These are phyloP conservation scores for Otus sunia DNA, from an alignment of 2,113 vertebrate species.

Conservation along the genomic window DNA sequence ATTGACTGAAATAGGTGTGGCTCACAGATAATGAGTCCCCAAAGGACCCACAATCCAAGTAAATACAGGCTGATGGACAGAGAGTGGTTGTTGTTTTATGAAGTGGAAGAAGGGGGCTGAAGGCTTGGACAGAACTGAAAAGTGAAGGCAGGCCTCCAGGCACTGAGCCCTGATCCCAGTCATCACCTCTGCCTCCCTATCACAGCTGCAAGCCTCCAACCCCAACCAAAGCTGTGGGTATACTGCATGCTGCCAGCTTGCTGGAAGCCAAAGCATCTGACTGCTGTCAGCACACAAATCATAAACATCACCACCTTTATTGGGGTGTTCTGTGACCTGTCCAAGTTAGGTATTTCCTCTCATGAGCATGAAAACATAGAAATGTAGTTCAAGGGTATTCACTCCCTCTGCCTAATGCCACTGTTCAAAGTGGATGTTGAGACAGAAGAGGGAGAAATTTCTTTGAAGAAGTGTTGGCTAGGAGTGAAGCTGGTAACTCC, in stretches of 20 bases:
- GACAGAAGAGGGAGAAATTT: background rate
- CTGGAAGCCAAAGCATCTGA: background rate
- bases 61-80: background rate
- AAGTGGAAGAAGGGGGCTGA: background rate
- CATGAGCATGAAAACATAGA: background rate
- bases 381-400: background rate
- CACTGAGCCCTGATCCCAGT: fast-evolving
- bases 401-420: background rate
- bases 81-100: background rate
- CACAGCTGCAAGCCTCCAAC: background rate
- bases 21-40: background rate
- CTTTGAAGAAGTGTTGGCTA: background rate
- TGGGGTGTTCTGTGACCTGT: background rate
- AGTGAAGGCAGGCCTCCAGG: background rate
- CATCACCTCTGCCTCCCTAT: background rate
- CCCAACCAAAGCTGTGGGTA: background rate
- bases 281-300: background rate
- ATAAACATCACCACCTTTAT: background rate
- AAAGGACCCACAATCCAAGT: background rate
- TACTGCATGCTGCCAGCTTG: background rate
- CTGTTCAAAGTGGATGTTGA: background rate
- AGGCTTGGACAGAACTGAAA: background rate
- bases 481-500: background rate
- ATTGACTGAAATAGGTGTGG: background rate
- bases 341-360: background rate